phyloP scores from a whole-genome alignment of 2,113 vertebrate species.

The Narcine bancroftii region DNA sequence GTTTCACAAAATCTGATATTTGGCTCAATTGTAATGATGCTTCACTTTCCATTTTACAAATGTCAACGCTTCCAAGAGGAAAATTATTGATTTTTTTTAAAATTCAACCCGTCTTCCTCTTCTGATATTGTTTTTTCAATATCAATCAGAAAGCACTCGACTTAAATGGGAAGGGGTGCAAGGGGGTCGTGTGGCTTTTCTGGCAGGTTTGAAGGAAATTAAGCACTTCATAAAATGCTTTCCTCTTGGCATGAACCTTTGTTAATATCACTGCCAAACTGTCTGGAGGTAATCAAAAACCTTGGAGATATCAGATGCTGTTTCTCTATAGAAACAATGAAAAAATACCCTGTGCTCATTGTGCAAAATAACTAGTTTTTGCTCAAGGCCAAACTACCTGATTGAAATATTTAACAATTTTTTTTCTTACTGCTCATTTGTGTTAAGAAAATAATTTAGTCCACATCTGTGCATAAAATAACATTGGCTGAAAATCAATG shows the following conservation, averaged over 20 bases:
- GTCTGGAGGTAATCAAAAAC: not conserved
- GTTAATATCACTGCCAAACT: not conserved
- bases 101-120: not conserved
- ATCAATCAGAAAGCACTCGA: not conserved
- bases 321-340: not conserved
- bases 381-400: not conserved
- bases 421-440: not conserved
- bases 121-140: not conserved
- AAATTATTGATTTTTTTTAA: no score
- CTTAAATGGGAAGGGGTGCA: not conserved
- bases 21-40: not conserved
- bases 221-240: not conserved
- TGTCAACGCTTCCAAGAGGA: not conserved
- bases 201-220: not conserved
- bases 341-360: not conserved
- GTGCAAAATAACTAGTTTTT: not conserved
- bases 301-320: not conserved
- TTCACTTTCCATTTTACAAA: not conserved
- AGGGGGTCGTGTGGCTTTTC: not conserved
- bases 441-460: not conserved
- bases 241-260: not conserved
- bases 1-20: not conserved
- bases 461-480: not conserved
- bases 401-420: not conserved
- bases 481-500: conserved; percentile 5